Evolutionary conservation across 2,797 vertebrate genomes (phyloP).

Genomic region (Melanotaenia boesemani): DNA sequence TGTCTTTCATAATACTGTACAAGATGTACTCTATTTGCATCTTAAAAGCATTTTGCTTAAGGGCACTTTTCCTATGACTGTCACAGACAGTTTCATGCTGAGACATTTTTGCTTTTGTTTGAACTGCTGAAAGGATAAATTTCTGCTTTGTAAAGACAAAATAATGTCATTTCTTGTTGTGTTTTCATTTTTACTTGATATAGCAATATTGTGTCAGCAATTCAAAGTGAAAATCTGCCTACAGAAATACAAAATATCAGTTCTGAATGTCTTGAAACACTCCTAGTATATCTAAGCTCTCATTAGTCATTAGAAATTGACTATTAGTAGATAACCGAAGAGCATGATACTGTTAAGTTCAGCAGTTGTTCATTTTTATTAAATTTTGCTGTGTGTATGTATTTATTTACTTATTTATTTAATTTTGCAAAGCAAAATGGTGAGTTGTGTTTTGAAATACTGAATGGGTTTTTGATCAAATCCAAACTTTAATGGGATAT

Average conservation of each 20-base stretch:
- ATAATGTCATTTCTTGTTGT: slow-evolving; percentile 9
- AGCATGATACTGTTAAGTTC: slow-evolving; percentile 43
- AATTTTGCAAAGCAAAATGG: slow-evolving; percentile 29
- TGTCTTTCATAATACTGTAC: not conserved
- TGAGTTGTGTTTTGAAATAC: slow-evolving; percentile 9
- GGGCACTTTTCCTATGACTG: not conserved
- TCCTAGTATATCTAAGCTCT: slow-evolving; percentile 27
- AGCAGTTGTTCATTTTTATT: not conserved
- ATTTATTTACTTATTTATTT: slow-evolving; percentile 33
- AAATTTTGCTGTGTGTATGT: not conserved
- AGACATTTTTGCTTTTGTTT: slow-evolving; percentile 15
- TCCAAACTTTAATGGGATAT: slow-evolving; percentile 36
- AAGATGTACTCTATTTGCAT: not conserved
- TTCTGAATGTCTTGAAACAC: slow-evolving; percentile 35
- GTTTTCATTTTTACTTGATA: slow-evolving; percentile 25
- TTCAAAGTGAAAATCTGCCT: slow-evolving; percentile 41
- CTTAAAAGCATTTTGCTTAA: not conserved
- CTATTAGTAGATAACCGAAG: slow-evolving; percentile 30
- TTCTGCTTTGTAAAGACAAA: slow-evolving; percentile 20
- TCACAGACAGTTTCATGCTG: not conserved
- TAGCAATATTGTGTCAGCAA: slow-evolving; percentile 43
- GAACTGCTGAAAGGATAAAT: slow-evolving; percentile 20
- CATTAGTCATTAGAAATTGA: slow-evolving; percentile 37
- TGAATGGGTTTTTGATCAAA: slow-evolving; percentile 39
- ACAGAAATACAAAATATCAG: slow-evolving; percentile 23